These are phyloP conservation scores for Balanococcus diminutus DNA, from an alignment of 2,888 invertebrate genomes.

Conservation along the genomic window DNA sequence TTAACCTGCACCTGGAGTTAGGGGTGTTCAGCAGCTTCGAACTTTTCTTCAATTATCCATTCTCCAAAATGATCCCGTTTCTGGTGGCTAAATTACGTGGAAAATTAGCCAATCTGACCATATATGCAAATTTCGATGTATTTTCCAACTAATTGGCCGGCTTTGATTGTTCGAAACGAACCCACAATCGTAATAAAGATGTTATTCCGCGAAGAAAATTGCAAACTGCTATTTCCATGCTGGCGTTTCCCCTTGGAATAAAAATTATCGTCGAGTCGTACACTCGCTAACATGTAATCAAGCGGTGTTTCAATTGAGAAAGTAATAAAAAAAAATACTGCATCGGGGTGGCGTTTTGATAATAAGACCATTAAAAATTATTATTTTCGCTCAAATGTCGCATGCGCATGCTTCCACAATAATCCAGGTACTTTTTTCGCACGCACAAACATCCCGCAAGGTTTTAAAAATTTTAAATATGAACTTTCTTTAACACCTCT, in stretches of 20 bases:
- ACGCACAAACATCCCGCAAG: neutral
- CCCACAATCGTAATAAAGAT: neutral
- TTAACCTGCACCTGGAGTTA: neutral
- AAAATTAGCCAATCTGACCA: too few relatives aligned
- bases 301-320: neutral
- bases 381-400: neutral
- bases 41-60: too few relatives aligned
- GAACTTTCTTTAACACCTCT: neutral
- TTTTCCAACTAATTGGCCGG: neutral
- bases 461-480: neutral
- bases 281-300: neutral
- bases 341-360: neutral
- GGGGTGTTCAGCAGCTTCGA: too few relatives aligned
- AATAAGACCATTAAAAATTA: neutral
- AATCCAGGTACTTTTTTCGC: slow-evolving; percentile 23
- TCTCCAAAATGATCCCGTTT: too few relatives aligned
- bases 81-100: too few relatives aligned
- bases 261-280: neutral
- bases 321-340: neutral
- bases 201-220: neutral
- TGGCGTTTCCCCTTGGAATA: neutral
- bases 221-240: too few relatives aligned
- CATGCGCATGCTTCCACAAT: neutral
- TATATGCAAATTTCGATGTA: neutral
- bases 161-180: neutral